These are phyloP conservation scores for Naso thynnoides DNA, from an alignment of 2,797 vertebrate genomes.

Conservation along the genomic window DNA sequence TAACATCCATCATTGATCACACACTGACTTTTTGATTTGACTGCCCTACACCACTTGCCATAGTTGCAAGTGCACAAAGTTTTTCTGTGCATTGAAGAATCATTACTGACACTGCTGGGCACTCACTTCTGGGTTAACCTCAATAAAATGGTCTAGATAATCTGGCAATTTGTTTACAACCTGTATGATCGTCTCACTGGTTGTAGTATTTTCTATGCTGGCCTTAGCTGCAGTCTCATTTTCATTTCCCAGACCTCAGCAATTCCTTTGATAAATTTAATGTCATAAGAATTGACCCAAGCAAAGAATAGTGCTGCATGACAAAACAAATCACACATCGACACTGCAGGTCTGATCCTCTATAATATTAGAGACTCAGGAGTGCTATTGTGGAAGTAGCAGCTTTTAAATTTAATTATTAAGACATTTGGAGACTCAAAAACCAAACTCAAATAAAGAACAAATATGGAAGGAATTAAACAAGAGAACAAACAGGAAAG, in stretches of 20 bases:
- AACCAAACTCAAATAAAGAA: not conserved
- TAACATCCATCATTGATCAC: not conserved
- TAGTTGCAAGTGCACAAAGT: not conserved
- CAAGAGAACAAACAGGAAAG: not conserved
- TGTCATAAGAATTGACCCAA: not conserved
- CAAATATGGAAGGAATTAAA: not conserved
- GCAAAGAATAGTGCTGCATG: not conserved
- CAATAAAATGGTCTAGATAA: not conserved
- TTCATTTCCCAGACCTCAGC: too few relatives aligned
- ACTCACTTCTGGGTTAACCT: not conserved
- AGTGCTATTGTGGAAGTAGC: not conserved
- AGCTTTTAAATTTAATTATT: slow-evolving; percentile 1
- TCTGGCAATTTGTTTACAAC: not conserved
- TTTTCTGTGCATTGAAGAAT: not conserved
- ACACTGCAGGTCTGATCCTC: not conserved
- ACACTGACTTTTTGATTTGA: not conserved
- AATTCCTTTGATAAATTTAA: not conserved
- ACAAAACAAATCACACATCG: slow-evolving; percentile 7
- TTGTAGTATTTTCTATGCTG: too few relatives aligned
- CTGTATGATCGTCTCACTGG: not conserved
- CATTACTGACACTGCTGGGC: not conserved
- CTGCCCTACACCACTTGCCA: not conserved
- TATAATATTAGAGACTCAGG: not conserved
- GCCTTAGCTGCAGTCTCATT: not conserved
- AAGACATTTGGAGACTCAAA: slow-evolving; percentile 4